These are phyloP conservation scores for Microctonus hyperodae DNA, from an alignment of 2,888 invertebrate genomes.

Conservation along the genomic window DNA sequence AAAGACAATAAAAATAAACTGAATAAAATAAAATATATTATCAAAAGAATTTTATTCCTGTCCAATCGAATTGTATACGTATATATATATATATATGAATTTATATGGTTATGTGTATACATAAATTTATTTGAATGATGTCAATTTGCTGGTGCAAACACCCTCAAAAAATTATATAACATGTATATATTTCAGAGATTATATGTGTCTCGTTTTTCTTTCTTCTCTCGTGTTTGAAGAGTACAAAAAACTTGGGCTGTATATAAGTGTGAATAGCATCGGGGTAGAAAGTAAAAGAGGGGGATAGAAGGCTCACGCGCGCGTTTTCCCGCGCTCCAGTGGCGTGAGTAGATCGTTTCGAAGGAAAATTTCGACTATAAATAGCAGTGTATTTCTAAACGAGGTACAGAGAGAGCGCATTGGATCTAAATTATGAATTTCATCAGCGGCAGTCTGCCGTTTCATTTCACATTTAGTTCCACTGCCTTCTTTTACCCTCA, in stretches of 20 bases:
- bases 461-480: slow-evolving; percentile 59
- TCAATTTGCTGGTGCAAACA: too few relatives aligned
- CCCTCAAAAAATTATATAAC: too few relatives aligned
- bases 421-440: slow-evolving; percentile 65
- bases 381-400: slow-evolving; percentile 64
- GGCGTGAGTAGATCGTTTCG: slow-evolving; percentile 49
- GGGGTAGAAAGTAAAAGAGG: slow-evolving; percentile 11
- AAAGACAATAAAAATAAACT: background rate
- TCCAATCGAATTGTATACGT: too few relatives aligned
- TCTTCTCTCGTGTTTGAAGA: too few relatives aligned
- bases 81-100: too few relatives aligned
- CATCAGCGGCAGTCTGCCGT: slow-evolving; percentile 63
- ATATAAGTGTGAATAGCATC: background rate
- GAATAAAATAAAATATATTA: too few relatives aligned
- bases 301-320: slow-evolving; percentile 24
- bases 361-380: slow-evolving; percentile 63
- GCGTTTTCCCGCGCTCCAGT: slow-evolving; percentile 29
- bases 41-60: too few relatives aligned
- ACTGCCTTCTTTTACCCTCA: slow-evolving; percentile 39
- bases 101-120: too few relatives aligned
- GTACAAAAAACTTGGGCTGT: background rate
- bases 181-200: slow-evolving; percentile 24
- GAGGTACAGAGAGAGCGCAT: slow-evolving; percentile 61
- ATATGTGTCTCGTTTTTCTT: too few relatives aligned
- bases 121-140: too few relatives aligned